A percentile compares a stretch with the other conserved stretches of the same genome.
These are phyloP conservation scores for Leucophenga montana DNA, from an alignment of 2,888 invertebrate species.

Conservation along the genomic window DNA sequence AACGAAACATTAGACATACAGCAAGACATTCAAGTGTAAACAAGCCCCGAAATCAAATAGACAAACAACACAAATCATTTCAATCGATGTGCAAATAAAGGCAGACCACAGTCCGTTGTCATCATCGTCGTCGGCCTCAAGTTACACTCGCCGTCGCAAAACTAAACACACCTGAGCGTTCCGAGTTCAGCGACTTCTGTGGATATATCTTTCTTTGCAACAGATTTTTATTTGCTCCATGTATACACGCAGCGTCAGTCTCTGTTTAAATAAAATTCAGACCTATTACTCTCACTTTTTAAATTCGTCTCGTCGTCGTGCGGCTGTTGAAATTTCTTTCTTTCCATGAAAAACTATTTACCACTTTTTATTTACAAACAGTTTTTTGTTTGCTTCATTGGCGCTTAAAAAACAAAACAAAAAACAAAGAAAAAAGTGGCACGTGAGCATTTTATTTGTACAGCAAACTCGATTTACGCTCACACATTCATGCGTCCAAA, in stretches of 20 bases:
- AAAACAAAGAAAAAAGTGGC: conserved; percentile 4
- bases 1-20: too few species aligned
- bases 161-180: conserved; percentile 8
- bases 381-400: neutral
- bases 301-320: neutral
- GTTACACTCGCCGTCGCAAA: neutral
- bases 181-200: conserved; percentile 18
- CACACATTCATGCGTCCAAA: conserved; percentile 9
- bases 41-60: neutral
- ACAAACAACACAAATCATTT: conserved; percentile 6
- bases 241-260: neutral
- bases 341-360: conserved; percentile 12
- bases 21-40: neutral
- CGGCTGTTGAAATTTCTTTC: neutral
- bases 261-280: neutral
- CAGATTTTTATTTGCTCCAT: neutral
- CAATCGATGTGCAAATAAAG: neutral
- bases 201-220: neutral
- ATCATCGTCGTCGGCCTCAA: too few species aligned
- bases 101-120: too few species aligned
- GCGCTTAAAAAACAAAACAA: neutral
- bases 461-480: neutral
- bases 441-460: conserved; percentile 23
- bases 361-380: conserved; percentile 12
- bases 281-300: conserved; percentile 19